Percentiles rank a stretch among this genome's conserved stretches.
Conservation (phyloP, 2,797 vertebrate species). For the Sebastes melanostomus region DNA sequence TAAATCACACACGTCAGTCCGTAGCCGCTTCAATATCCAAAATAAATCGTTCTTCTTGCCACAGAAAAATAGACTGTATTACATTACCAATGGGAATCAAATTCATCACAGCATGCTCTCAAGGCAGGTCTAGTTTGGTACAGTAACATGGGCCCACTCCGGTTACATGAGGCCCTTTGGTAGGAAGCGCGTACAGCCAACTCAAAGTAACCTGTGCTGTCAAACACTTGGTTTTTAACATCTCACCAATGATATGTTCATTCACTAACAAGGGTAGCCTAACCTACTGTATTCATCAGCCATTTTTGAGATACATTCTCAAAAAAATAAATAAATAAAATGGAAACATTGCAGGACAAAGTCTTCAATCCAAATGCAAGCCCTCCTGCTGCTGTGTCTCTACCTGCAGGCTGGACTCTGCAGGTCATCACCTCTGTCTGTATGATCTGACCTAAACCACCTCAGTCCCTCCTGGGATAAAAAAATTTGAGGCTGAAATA, state of each 20-base stretch:
- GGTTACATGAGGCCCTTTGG: constrained; percentile 25
- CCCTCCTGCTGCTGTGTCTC: not conserved
- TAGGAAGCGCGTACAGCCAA: constrained; percentile 8
- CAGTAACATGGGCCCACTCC: constrained; percentile 18
- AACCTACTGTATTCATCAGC: not conserved
- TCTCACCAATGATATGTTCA: constrained; percentile 42
- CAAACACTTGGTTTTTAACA: constrained; percentile 22
- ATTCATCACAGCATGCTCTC: constrained; percentile 74
- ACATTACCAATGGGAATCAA: constrained; percentile 51
- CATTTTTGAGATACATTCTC: constrained; percentile 42
- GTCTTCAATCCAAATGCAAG: constrained; percentile 21
- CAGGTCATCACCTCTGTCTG: not conserved
- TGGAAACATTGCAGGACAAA: constrained; percentile 49
- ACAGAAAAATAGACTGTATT: constrained; percentile 72
- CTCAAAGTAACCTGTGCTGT: constrained; percentile 6
- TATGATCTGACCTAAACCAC: not conserved
- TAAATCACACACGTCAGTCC: constrained; percentile 40
- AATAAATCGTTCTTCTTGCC: constrained; percentile 72
- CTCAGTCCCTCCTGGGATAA: constrained; percentile 9
- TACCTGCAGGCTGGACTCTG: not conserved
- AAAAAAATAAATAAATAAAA: constrained; percentile 24
- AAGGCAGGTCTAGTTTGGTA: constrained; percentile 60
- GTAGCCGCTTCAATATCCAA: constrained; percentile 63
- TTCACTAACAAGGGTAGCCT: constrained; percentile 40
- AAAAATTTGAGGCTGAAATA: constrained; percentile 43